Conservation (phyloP, 2,113 vertebrate genomes). For the Macquaria ambigua region DNA sequence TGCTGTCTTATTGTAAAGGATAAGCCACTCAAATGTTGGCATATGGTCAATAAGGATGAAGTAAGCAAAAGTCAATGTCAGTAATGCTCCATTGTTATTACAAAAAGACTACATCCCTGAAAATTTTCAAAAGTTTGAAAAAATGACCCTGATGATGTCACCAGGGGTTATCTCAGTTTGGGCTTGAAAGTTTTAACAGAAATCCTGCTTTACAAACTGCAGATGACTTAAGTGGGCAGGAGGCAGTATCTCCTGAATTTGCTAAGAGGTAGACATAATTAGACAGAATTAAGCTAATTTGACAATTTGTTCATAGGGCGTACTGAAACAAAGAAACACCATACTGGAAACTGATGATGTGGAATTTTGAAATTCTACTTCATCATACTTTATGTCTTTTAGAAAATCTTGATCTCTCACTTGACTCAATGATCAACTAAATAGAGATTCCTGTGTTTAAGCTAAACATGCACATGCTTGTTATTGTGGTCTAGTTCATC, state of each 20-base stretch:
- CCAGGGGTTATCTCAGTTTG: neutral
- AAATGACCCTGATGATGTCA: neutral
- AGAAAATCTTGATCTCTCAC: too few species aligned
- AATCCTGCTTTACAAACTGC: neutral
- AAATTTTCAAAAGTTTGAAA: neutral
- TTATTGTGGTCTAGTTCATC: neutral
- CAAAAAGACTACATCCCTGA: neutral
- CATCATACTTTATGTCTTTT: too few species aligned
- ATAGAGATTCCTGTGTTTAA: neutral
- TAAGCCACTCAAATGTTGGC: too few species aligned
- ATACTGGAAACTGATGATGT: too few species aligned
- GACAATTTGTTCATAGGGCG: too few species aligned
- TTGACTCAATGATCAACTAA: too few species aligned
- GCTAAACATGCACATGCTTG: neutral
- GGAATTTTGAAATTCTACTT: too few species aligned
- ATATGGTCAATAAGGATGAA: too few species aligned
- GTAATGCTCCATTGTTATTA: neutral
- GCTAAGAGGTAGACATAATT: neutral
- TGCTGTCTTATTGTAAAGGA: too few species aligned
- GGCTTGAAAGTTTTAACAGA: too few species aligned
- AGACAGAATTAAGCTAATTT: neutral
- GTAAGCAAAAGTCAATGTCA: neutral
- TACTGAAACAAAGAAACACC: too few species aligned
- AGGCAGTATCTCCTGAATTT: neutral
- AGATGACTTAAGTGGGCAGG: neutral